These are phyloP conservation scores for Nomia melanderi DNA, from an alignment of 1,140 invertebrate genomes.

Conservation along the genomic window DNA sequence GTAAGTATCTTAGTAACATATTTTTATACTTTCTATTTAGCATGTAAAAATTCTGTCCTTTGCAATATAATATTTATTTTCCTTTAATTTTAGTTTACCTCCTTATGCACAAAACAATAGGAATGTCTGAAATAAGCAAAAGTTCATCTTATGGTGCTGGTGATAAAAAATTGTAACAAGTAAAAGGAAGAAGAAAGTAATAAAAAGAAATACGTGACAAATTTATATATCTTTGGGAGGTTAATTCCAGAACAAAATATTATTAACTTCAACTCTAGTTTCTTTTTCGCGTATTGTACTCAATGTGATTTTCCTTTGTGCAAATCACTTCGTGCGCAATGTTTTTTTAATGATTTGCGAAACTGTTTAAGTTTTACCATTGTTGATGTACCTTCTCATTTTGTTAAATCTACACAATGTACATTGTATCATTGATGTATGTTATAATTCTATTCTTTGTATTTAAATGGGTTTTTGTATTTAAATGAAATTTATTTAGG, in stretches of 20 bases:
- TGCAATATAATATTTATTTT: constrained; percentile 7
- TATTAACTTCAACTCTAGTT: too few species aligned
- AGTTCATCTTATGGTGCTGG: constrained; percentile 88
- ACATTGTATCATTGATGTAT: background rate
- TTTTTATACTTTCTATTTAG: background rate
- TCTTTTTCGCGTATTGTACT: constrained; percentile 8
- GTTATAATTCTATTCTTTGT: background rate
- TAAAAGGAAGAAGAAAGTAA: constrained; percentile 65
- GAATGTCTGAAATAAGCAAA: constrained; percentile 92
- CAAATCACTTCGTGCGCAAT: background rate
- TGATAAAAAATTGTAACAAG: constrained; percentile 56
- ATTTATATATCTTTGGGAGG: background rate
- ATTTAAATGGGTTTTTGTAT: background rate
- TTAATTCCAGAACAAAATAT: background rate
- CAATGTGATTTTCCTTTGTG: background rate
- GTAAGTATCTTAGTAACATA: constrained; percentile 81
- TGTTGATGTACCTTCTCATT: background rate
- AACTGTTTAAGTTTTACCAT: constrained; percentile 17
- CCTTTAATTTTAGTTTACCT: constrained; percentile 86
- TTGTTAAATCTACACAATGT: background rate
- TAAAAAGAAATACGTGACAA: background rate
- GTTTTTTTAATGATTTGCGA: constrained; percentile 6
- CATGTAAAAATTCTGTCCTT: background rate
- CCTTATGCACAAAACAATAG: constrained; percentile 89
- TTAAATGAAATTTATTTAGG: background rate